Base-by-base conservation (phyloP, 2,113 vertebrate genomes). In the Dendropsophus ebraccatus region DNA sequence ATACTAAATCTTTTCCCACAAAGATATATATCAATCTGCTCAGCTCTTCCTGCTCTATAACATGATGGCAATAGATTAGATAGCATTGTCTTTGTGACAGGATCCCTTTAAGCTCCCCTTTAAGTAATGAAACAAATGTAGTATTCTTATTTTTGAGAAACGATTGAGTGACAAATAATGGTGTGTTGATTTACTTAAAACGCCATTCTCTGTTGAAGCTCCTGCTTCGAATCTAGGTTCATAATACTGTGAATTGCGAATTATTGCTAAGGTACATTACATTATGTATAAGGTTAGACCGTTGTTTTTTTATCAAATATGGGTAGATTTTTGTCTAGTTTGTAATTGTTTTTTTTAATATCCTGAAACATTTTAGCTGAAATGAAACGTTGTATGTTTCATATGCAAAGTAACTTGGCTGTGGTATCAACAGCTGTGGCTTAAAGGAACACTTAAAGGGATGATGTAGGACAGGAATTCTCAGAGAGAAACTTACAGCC, bases 351-450 rank as follows among this genome's bases (percentile, higher is more conserved):
- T 17, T 4, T n/a, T 9, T 60, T 50, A 50, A 50, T 30, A 28
- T 50, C 28, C 9, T 37, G 52, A 78, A 56, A 58, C 30, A 35
- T 60, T 60, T 60, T 25, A 47, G 35, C 56, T 11, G 7, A 41
- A 81, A 65, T 65, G 56, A 47, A 80, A 62, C 37, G 8, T 62
- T 77, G 28, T 54, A 45, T 81, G 56, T 65, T 81, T 81, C 35
- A 65, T 11, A 47, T 23, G 13, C 13, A 47, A 47, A 2, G 37
- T 47, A 47, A 81, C 32, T 9, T 23, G 37, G 14, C 32, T 60
- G 35, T 56, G 77, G 0, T 81, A 62, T 81, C 16, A 47, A 17
- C 56, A 81, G 23, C 37, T 41, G 17, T 37, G n/a, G 16, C 32
- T 47, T 65, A 70, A 41, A 41, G 35, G 17, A 70, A 37, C 19